phyloP scores from a whole-genome alignment of 2,888 invertebrate species.

The Campaea margaritaria region DNA sequence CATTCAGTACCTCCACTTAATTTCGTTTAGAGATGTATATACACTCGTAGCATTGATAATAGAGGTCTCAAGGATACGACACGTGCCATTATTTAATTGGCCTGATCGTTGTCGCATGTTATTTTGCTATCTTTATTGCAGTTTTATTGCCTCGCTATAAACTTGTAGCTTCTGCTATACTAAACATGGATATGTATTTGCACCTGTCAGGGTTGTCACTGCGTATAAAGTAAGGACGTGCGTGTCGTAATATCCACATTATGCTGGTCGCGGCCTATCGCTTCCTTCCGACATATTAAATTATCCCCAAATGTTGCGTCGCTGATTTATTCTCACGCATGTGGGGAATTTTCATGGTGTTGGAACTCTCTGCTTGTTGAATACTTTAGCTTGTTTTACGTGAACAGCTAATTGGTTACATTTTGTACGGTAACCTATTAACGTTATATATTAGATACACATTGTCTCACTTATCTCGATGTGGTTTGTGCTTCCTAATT shows the following conservation, averaged over 20 bases:
- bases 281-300: conserved; percentile 71
- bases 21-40: background rate
- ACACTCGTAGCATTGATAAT: background rate
- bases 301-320: conserved; percentile 72
- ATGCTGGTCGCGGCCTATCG: conserved; percentile 52
- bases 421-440: background rate
- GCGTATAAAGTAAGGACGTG: conserved; percentile 28
- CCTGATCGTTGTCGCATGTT: conserved; percentile 22
- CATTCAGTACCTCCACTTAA: background rate
- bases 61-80: conserved; percentile 13
- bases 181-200: conserved; percentile 25
- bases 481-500: background rate
- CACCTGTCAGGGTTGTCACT: conserved; percentile 25
- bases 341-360: conserved; percentile 16
- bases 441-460: no score
- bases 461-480: background rate
- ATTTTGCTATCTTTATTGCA: conserved; percentile 9
- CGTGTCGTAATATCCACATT: conserved; percentile 43
- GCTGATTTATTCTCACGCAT: conserved; percentile 60
- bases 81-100: conserved; percentile 1
- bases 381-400: conserved; percentile 7
- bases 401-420: conserved; percentile 7
- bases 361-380: conserved; percentile 13
- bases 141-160: conserved; percentile 23
- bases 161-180: conserved; percentile 22